Percentiles rank a stretch among this genome's conserved stretches.
phyloP scores from a whole-genome alignment of 2,888 invertebrate genomes.

The Zygothrica quintamaculata region DNA sequence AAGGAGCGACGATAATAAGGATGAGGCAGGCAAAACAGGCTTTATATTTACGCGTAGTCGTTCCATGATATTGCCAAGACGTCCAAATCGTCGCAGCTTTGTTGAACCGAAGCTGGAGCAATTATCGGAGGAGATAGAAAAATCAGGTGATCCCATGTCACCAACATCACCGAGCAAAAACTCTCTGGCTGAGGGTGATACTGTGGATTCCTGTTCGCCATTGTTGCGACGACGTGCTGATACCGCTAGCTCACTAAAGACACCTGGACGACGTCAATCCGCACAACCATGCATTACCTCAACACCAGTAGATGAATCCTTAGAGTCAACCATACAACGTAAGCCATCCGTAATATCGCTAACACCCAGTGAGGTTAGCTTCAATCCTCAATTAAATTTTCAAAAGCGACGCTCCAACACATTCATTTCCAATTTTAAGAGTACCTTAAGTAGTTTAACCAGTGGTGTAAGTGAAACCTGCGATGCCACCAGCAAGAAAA shows the following conservation, averaged over 20 bases:
- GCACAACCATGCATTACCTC: constrained; percentile 65
- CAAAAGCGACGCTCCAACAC: constrained; percentile 82
- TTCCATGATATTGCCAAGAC: constrained; percentile 82
- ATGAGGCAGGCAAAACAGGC: constrained; percentile 61
- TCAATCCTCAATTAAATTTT: constrained; percentile 79
- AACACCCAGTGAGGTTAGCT: constrained; percentile 44
- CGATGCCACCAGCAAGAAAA: constrained; percentile 74
- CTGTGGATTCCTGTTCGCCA: constrained; percentile 40
- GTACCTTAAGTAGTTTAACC: constrained; percentile 69
- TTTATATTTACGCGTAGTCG: constrained; percentile 83
- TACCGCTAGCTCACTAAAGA: constrained; percentile 44
- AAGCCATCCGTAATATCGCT: constrained; percentile 66
- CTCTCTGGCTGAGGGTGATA: constrained; percentile 56
- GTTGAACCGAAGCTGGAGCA: constrained; percentile 84
- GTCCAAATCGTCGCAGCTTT: constrained; percentile 83
- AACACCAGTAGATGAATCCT: constrained; percentile 65
- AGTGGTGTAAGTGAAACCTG: constrained; percentile 12
- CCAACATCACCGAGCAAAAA: constrained; percentile 78
- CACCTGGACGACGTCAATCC: constrained; percentile 62
- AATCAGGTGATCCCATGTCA: constrained; percentile 75
- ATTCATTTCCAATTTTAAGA: constrained; percentile 80
- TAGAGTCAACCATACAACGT: constrained; percentile 31
- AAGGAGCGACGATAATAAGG: constrained; percentile 55
- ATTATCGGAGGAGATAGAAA: constrained; percentile 83
- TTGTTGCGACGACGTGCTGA: constrained; percentile 57